Base-by-base conservation (phyloP, 2,113 vertebrate species). In the Thalassarche chlororhynchos region DNA sequence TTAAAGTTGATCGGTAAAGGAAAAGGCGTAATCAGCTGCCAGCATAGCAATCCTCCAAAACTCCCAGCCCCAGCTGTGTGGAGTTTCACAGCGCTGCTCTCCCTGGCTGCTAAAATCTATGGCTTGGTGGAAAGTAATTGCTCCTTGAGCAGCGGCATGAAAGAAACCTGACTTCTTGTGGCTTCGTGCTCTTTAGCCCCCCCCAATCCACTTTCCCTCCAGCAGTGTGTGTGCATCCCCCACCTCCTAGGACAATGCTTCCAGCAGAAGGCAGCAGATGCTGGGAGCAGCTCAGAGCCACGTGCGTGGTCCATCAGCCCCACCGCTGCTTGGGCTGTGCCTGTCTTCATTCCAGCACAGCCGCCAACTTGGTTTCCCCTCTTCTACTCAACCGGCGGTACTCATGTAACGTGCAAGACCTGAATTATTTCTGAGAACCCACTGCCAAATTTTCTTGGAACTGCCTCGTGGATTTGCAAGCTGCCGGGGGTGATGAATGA, bases 371-470 rank as follows among this genome's bases (percentile, higher is more conserved):
- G 11, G 16, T 61, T 40, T 32, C 61, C 44, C 38, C 23, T 29
- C 44, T 62, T 49, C 36, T 14, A 7, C 65, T 57, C 46, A 32
- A 14, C 55, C 2, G 1, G 26, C 2, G 6, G 40, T 17, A 8
- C 77, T 62, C 29, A 2, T 2, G 28, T 25, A 32, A 64, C 1
- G 4, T 0, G 2, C 34, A 26, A 44, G 61, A 58, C 40, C 71
- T 36, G 82, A 78, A 34, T 42, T 68, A 74, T 31, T 58, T 34
- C 77, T 57, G 16, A 47, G 87, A 57, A 40, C 29, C 16, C 36
- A 19, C 60, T 58, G 90, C 87, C 71, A 87, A 31, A 36, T 69
- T 68, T 74, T 52, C 77, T 79, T 87, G 87, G 77, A 93, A 79
- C 17, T 2, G 23, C 34, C 34, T 90, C 1, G 4, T 19, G 60